Evolutionary conservation across 92 coral and sea anemone genomes (phyloP).

Genomic region (Epizoanthus illoricatus): DNA sequence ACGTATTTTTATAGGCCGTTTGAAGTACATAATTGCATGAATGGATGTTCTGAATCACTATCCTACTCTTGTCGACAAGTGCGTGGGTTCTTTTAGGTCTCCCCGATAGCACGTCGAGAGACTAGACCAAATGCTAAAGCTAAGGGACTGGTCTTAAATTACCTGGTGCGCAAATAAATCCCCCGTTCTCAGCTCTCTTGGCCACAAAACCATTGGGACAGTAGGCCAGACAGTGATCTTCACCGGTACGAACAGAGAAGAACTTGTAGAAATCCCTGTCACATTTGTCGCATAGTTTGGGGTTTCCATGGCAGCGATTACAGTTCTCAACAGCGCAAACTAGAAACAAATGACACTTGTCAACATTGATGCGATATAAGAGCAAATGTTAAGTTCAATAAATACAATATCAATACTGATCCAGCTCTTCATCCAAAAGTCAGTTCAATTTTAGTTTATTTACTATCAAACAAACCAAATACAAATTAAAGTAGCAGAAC

Average conservation of each 20-base stretch:
- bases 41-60: no score
- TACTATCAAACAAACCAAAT: no score
- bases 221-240: slow-evolving; percentile 20
- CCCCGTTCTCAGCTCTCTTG: slow-evolving; percentile 30
- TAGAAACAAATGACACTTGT: neutral
- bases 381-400: neutral
- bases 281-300: slow-evolving; percentile 29
- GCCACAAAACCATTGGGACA: slow-evolving; percentile 32
- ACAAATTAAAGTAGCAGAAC: no score
- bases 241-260: slow-evolving; percentile 16
- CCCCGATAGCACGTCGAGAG: no score
- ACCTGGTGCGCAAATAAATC: slow-evolving; percentile 32
- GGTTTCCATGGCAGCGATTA: slow-evolving; percentile 22
- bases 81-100: neutral
- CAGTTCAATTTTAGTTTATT: no score
- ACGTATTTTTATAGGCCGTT: no score
- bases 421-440: no score
- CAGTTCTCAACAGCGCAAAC: slow-evolving; percentile 35
- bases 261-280: slow-evolving; percentile 33
- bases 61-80: no score
- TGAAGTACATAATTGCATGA: no score
- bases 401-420: no score
- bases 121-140: neutral
- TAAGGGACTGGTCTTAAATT: neutral
- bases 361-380: neutral